A percentile compares a stretch with the other conserved stretches of the same genome.
These are phyloP conservation scores for Oscheius sp. DNA, from an alignment of 2,888 invertebrate species.

Conservation along the genomic window DNA sequence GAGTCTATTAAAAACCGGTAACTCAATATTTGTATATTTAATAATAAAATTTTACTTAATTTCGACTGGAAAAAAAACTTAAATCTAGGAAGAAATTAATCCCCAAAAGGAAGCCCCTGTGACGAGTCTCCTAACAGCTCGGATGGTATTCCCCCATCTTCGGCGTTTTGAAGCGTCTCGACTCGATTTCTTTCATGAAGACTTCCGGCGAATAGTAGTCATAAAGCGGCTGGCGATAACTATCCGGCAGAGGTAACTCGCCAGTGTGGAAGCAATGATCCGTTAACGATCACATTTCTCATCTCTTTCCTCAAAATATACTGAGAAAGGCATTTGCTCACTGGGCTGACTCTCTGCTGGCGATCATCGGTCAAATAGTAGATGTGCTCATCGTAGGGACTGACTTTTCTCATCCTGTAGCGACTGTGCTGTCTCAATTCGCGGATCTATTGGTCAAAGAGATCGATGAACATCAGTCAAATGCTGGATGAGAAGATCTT, in stretches of 20 bases:
- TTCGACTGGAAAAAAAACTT: no score
- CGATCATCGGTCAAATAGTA: slow-evolving; percentile 50
- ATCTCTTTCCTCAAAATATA: slow-evolving; percentile 36
- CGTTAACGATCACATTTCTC: slow-evolving; percentile 31
- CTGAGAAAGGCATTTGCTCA: slow-evolving; percentile 13
- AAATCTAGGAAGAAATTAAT: no score
- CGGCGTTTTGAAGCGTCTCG: slow-evolving; percentile 1
- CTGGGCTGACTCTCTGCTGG: slow-evolving; percentile 15
- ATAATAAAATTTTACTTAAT: no score
- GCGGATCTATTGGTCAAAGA: slow-evolving; percentile 47
- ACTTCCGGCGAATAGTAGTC: slow-evolving; percentile 31
- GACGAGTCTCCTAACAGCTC: no score
- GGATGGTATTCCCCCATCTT: no score
- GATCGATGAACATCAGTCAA: slow-evolving; percentile 32
- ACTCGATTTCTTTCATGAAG: slow-evolving; percentile 28
- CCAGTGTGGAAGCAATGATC: slow-evolving; percentile 39
- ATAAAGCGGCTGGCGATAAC: slow-evolving; percentile 17
- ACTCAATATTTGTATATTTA: no score
- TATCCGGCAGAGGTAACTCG: slow-evolving; percentile 23
- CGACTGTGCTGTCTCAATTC: slow-evolving; percentile 36
- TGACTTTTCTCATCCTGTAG: slow-evolving; percentile 36
- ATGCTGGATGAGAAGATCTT: slow-evolving; percentile 45
- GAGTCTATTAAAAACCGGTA: no score
- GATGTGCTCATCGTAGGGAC: slow-evolving; percentile 51
- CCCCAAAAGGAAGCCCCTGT: no score